phyloP scores from a whole-genome alignment of 1,140 invertebrate genomes.

The Drosophila prosaltans region DNA sequence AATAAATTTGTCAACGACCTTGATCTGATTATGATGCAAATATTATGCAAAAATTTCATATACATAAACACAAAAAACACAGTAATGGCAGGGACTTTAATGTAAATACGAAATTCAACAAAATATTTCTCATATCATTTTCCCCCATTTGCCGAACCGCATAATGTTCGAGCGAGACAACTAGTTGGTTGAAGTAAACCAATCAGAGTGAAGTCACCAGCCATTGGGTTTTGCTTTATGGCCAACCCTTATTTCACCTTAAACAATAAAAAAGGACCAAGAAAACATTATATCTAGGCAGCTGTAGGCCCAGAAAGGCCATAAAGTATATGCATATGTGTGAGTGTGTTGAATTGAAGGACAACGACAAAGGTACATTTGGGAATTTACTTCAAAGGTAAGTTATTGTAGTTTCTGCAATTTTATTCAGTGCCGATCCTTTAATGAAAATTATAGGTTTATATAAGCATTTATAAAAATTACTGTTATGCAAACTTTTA shows the following conservation, averaged over 20 bases:
- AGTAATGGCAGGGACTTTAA: slow-evolving; percentile 26
- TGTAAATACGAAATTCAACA: slow-evolving; percentile 23
- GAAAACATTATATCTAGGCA: neutral
- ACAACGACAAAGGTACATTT: too few species aligned
- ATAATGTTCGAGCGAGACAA: slow-evolving; percentile 68
- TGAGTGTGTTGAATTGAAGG: neutral
- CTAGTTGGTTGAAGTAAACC: slow-evolving; percentile 26
- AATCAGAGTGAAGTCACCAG: slow-evolving; percentile 41
- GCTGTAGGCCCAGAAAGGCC: neutral
- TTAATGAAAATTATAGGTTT: too few species aligned
- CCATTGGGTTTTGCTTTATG: slow-evolving; percentile 29
- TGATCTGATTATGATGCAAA: slow-evolving; percentile 56
- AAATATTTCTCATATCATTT: slow-evolving; percentile 41
- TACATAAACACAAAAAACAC: slow-evolving; percentile 12
- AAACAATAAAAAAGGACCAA: neutral
- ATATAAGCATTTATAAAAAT: too few species aligned
- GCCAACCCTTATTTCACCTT: slow-evolving; percentile 28
- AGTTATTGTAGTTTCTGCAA: too few species aligned
- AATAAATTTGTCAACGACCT: slow-evolving; percentile 53
- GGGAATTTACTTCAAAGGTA: too few species aligned
- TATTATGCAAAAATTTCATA: slow-evolving; percentile 51
- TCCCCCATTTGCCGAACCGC: slow-evolving; percentile 35
- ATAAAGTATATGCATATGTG: neutral
- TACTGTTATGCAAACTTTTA: too few species aligned
- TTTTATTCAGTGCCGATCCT: too few species aligned